Conservation (phyloP, 2,888 invertebrate genomes). For the Conistra vaccinii region DNA sequence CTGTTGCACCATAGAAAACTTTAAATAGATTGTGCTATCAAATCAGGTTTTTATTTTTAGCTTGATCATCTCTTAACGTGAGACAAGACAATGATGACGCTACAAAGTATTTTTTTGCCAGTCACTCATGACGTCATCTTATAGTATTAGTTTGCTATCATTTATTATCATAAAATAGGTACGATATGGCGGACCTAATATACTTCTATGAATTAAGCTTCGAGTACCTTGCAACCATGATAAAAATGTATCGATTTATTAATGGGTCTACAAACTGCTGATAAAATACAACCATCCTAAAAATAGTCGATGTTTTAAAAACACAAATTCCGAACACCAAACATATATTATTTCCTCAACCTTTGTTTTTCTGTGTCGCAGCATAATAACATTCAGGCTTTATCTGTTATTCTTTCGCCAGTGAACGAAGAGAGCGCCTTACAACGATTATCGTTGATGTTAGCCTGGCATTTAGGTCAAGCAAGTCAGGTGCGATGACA, state of each 20-base stretch:
- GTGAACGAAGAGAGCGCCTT: conserved; percentile 35
- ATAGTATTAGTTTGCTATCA: conserved; percentile 13
- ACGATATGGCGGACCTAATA: conserved; percentile 5
- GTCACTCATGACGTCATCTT: conserved; percentile 55
- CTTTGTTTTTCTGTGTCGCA: conserved; percentile 33
- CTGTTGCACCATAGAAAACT: not conserved
- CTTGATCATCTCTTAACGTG: conserved; percentile 24
- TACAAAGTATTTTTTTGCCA: conserved; percentile 13
- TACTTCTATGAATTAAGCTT: not conserved
- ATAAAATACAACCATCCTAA: not conserved
- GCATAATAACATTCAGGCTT: conserved; percentile 26
- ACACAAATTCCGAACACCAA: not conserved
- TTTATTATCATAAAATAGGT: conserved; percentile 1
- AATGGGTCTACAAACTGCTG: not conserved
- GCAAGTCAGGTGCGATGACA: conserved; percentile 69
- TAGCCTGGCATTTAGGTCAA: conserved; percentile 78
- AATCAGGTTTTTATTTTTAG: conserved; percentile 21
- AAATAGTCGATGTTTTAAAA: conserved; percentile 10
- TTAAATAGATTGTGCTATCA: conserved; percentile 13
- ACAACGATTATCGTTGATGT: conserved; percentile 60
- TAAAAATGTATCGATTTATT: not conserved
- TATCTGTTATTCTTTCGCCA: conserved; percentile 42
- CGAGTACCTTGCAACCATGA: not conserved
- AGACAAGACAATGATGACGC: conserved; percentile 40
- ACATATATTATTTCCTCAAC: not conserved